Evolutionary conservation across 2,113 vertebrate genomes (phyloP), one percentile per base, ranked within the genome.

Genomic region (Catagonus wagneri): DNA sequence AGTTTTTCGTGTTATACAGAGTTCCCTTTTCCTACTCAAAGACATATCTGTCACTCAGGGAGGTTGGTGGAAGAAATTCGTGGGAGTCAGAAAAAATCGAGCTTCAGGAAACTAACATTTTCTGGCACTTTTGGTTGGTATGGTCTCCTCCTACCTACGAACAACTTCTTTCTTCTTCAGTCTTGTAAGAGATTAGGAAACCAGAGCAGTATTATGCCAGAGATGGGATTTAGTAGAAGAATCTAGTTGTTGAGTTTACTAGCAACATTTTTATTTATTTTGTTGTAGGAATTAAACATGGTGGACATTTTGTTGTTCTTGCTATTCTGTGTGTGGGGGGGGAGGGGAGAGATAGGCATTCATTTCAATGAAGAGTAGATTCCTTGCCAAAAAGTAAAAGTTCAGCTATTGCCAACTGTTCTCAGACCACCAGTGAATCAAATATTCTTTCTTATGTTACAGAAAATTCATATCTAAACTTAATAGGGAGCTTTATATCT

Each of bases 21-120:
- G 39, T 93, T 97, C 12, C 12, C 52, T 22, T 92, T 94, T 90
- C 93, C 94, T 58, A 95, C 90, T 91, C 96, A 93, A 65, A 89
- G 71, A 72, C 22, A 9, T 54, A 72, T 50, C 93, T 96, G 83
- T 96, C 96, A 97, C 69, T 96, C 83, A 87, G 71, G 20, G 58
- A 90, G 25, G 6, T 88, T 88, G 75, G 90, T 95, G 76, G 95
- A 83, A 97, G 95, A 96, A 90, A 52, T 20, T 29, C 71, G 92
- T 94, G 81, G 91, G 93, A 96, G 89, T 87, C 32, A 94, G 83
- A 90, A 92, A 94, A 93, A 80, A 81, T 88, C n/a, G 74, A 92
- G 54, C 56, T 11, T 83, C 61, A 80, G 52, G 71, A 96, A 93
- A 93, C 56, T 54, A 89, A 93, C 84, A 56, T 93, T 96, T 80